A percentile compares a stretch with the other conserved stretches of the same genome.
Conservation (phyloP, 2,797 vertebrate genomes). For the Sardinella longiceps region DNA sequence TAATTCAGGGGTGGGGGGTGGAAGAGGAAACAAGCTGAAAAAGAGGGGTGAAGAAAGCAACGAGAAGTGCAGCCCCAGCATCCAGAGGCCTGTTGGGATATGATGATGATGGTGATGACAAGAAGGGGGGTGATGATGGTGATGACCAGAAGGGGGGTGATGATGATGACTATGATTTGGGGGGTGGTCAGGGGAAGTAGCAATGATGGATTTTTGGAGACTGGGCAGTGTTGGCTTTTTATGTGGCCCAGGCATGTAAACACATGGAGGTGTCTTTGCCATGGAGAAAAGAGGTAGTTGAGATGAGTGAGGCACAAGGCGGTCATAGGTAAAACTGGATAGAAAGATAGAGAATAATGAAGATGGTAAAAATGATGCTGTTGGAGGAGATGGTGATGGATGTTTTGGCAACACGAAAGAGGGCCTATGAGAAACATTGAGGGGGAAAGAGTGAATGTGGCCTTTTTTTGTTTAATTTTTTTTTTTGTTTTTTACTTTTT, state of each 20-base stretch:
- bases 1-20: background rate
- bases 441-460: slow-evolving; percentile 57
- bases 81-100: background rate
- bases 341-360: slow-evolving; percentile 1
- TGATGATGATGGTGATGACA: background rate
- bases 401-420: background rate
- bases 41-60: too few species aligned
- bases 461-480: slow-evolving; percentile 44
- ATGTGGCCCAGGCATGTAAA: background rate
- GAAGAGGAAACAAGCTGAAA: too few species aligned
- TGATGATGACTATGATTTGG: background rate
- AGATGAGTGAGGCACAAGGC: background rate
- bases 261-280: background rate
- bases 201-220: background rate
- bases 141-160: background rate
- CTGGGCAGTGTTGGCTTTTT: background rate
- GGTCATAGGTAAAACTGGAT: background rate
- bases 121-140: too few species aligned
- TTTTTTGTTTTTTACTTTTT: slow-evolving; percentile 25
- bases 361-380: slow-evolving; percentile 20
- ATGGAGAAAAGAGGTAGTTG: background rate
- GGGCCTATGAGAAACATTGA: slow-evolving; percentile 17
- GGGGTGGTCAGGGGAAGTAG: background rate
- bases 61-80: background rate
- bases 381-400: background rate